Percentiles rank a stretch among this genome's conserved stretches.
phyloP scores from a whole-genome alignment of 2,797 vertebrate species.

The Cossypha heuglini region DNA sequence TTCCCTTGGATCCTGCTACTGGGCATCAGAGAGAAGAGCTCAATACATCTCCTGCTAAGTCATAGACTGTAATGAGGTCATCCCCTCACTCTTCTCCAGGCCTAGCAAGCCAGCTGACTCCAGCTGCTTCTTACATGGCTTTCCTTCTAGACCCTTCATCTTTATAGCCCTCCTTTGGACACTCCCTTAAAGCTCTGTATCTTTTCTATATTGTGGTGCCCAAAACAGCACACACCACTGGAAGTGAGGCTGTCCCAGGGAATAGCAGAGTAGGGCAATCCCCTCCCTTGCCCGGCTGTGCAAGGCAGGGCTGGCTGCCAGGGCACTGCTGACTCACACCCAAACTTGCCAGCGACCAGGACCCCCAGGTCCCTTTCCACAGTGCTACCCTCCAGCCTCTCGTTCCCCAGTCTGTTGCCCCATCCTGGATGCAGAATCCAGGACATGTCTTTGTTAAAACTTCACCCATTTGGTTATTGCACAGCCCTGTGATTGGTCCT shows the following conservation, averaged over 20 bases:
- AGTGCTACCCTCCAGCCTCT: not conserved
- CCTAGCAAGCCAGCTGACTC: not conserved
- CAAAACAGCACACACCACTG: not conserved
- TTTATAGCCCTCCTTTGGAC: not conserved
- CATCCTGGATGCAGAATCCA: not conserved
- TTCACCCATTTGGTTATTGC: not conserved
- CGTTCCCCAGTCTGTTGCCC: fast-evolving
- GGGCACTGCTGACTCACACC: not conserved
- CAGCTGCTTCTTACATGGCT: fast-evolving
- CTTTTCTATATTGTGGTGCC: not conserved
- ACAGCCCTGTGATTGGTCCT: not conserved
- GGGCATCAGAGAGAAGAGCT: not conserved
- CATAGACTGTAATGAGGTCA: fast-evolving
- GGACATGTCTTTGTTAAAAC: not conserved
- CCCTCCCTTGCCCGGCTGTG: fast-evolving
- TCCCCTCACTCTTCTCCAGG: not conserved
- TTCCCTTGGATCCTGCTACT: not conserved
- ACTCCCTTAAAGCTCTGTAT: not conserved
- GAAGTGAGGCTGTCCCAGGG: fast-evolving
- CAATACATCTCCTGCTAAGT: not conserved
- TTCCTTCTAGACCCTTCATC: not conserved
- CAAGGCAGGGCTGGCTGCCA: not conserved
- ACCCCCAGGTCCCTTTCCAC: not conserved
- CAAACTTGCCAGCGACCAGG: fast-evolving
- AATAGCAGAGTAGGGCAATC: not conserved